Evolutionary conservation across 2,797 vertebrate species (phyloP).

Genomic region (Chloroceryle inda): DNA sequence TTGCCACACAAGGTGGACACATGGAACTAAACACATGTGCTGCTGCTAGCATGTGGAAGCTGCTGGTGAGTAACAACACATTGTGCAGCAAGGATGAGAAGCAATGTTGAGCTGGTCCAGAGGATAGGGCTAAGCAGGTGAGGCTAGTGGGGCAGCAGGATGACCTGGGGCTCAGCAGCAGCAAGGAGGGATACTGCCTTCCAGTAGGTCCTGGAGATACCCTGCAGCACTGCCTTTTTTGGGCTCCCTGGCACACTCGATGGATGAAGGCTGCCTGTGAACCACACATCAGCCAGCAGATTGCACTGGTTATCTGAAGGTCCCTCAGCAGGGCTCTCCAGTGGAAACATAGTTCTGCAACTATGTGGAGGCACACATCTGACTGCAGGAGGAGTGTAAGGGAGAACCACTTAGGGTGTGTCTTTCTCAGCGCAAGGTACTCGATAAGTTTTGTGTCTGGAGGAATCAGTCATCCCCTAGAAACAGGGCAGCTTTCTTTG

Average conservation of each 20-base stretch:
- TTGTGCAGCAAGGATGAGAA: background rate
- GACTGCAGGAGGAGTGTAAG: background rate
- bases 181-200: background rate
- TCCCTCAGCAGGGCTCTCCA: background rate
- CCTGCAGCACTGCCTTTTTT: background rate
- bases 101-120: background rate
- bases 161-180: background rate
- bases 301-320: background rate
- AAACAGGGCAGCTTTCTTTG: background rate
- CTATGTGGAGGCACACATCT: background rate
- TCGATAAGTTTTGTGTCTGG: background rate
- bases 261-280: background rate
- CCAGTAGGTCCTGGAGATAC: background rate
- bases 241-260: rapidly evolving
- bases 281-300: rapidly evolving
- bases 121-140: background rate
- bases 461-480: background rate
- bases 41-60: rapidly evolving
- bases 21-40: background rate
- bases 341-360: background rate
- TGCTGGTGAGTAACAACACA: background rate
- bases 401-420: background rate
- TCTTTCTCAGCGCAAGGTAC: background rate
- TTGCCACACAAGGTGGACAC: background rate
- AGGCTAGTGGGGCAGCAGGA: background rate